Evolutionary conservation across 1,140 invertebrate genomes (phyloP), one percentile per base, ranked within the genome.

Genomic region (Apocrypta bakeri): DNA sequence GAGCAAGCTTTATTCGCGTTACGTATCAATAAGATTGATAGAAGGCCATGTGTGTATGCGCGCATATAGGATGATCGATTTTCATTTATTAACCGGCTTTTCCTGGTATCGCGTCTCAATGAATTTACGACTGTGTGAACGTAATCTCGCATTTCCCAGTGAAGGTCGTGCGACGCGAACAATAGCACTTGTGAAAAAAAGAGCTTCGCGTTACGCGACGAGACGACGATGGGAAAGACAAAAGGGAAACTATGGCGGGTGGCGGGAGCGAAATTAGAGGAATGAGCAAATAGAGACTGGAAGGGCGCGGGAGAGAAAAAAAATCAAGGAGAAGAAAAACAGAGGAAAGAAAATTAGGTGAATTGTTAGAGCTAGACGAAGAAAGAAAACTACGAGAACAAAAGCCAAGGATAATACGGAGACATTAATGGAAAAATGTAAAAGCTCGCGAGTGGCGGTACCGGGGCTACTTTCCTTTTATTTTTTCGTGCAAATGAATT

Each of bases 311-410:
- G 12, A 24, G 27, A 71, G 9, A 37, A 37, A 37, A 37, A 9
- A 37, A 37, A 9, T 37, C 17, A 17, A 0, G 1, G 48, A 14
- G 48, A 69, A 8, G 33, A 33, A 33, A 33, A 74, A 75, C 17
- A 40, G 69, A 73, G 63, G 24, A 33, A 17, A 56, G 64, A 64
- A 82, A 82, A 82, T 82, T 82, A 82, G 80, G 72, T 42, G 27
- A 42, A 31, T 27, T 2, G 78, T 11, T 1, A 21, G 2, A 17
- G 12, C 12, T 17, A 17, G 4, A 14, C 40, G 40, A 42, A n/a
- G n/a, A n/a, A n/a, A n/a, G 40, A 48, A 17, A 48, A 17, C 42
- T 17, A n/a, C n/a, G 33, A 66, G 40, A 75, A 81, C 72, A 81
- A 56, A 81, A 76, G 72, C 72, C 73, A 69, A 76, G 73, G 37